These are phyloP conservation scores for Mus musculus DNA, from an alignment of 2,113 vertebrate genomes.

Conservation along the genomic window GRCm39 chr16:35676001-35676500, in stretches of 20 bases:
- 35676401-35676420: not conserved
- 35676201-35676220: not conserved
- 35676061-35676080: not conserved
- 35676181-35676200: not conserved
- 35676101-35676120: not conserved
- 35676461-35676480: no score
- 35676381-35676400: not conserved
- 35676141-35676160: not conserved
- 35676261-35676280: not conserved
- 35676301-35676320: not conserved
- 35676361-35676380: not conserved
- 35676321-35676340: not conserved
- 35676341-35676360: not conserved
- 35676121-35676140: not conserved
- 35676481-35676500: not conserved
- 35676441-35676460: not conserved
- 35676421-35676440: not conserved
- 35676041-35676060: not conserved
- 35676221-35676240: not conserved
- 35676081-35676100: not conserved
- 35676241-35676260: not conserved
- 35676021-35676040: not conserved
- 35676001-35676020: not conserved
- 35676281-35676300: not conserved
- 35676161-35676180: not conserved